Evolutionary conservation across 2,888 invertebrate species (phyloP).

Genomic region (Apamea anceps): DNA sequence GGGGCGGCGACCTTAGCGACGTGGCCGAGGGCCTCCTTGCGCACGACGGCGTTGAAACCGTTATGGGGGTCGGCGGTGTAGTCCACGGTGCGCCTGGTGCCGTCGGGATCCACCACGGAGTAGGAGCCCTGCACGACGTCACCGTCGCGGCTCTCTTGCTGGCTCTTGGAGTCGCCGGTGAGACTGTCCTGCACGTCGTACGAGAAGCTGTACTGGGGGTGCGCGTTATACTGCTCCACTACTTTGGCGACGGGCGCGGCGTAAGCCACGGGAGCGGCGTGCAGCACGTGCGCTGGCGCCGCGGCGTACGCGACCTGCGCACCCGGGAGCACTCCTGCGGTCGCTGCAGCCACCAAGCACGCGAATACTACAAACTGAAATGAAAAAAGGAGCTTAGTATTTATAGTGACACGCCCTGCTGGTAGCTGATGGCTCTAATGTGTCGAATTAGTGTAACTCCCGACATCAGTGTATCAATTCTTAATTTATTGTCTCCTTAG

Average conservation of each 20-base stretch:
- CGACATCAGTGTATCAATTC: no score
- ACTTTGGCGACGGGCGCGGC: constrained; percentile 71
- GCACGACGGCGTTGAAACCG: constrained; percentile 88
- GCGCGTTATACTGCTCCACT: constrained; percentile 75
- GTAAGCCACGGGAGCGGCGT: constrained; percentile 39
- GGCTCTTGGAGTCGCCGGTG: constrained; percentile 86
- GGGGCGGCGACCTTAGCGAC: constrained; percentile 73
- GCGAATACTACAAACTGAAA: constrained; percentile 71
- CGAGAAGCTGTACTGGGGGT: constrained; percentile 83
- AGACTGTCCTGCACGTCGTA: constrained; percentile 84
- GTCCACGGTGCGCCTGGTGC: constrained; percentile 86
- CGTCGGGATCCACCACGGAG: constrained; percentile 87
- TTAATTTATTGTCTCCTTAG: not conserved
- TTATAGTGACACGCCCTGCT: not conserved
- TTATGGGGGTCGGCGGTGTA: constrained; percentile 87
- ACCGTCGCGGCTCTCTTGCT: constrained; percentile 86
- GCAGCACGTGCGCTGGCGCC: constrained; percentile 19
- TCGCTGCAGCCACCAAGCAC: constrained; percentile 71
- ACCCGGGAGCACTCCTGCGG: constrained; percentile 63
- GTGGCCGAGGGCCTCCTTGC: constrained; percentile 80
- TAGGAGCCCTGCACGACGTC: constrained; percentile 88
- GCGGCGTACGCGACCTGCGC: constrained; percentile 44
- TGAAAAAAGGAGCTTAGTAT: not conserved
- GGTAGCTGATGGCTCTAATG: not conserved
- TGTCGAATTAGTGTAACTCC: not conserved